Evolutionary conservation across 2,888 invertebrate species (phyloP).

Genomic region (Metellina segmentata): DNA sequence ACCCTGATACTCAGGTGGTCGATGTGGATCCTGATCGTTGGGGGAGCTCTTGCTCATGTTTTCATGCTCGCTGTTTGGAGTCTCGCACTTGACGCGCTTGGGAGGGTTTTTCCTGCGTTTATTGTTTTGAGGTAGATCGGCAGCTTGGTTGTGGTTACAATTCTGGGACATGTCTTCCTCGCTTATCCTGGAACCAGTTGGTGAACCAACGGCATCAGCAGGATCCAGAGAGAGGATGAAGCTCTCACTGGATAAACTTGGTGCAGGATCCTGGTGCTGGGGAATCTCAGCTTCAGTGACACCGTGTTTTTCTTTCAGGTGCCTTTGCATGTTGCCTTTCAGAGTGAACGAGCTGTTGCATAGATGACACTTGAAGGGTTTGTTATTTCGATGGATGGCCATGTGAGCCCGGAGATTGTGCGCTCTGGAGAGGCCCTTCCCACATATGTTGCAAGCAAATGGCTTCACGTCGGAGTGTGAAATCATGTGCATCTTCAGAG

Average conservation of each 20-base stretch:
- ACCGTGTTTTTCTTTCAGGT: constrained; percentile 78
- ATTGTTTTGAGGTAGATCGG: constrained; percentile 69
- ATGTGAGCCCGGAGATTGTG: constrained; percentile 82
- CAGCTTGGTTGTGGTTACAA: constrained; percentile 63
- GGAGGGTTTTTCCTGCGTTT: constrained; percentile 73
- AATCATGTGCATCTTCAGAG: constrained; percentile 81
- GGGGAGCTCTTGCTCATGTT: constrained; percentile 68
- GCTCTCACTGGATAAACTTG: constrained; percentile 69
- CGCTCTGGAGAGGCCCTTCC: constrained; percentile 81
- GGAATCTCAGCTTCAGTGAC: constrained; percentile 75
- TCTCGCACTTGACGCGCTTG: constrained; percentile 72
- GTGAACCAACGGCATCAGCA: constrained; percentile 60
- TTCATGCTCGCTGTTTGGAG: constrained; percentile 71
- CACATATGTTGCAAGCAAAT: constrained; percentile 81
- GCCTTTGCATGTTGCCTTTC: constrained; percentile 80
- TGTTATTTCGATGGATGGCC: constrained; percentile 81
- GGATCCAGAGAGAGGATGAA: constrained; percentile 70
- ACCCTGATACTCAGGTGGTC: constrained; percentile 48
- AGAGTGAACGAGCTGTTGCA: constrained; percentile 82
- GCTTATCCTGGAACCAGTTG: constrained; percentile 59
- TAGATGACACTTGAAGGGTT: constrained; percentile 80
- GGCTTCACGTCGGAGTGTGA: constrained; percentile 81
- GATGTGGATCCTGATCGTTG: constrained; percentile 67
- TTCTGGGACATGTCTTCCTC: constrained; percentile 73
- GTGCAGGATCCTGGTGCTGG: constrained; percentile 55